phyloP scores from a whole-genome alignment of 1,140 invertebrate genomes.

The Diabrotica virgifera region DNA sequence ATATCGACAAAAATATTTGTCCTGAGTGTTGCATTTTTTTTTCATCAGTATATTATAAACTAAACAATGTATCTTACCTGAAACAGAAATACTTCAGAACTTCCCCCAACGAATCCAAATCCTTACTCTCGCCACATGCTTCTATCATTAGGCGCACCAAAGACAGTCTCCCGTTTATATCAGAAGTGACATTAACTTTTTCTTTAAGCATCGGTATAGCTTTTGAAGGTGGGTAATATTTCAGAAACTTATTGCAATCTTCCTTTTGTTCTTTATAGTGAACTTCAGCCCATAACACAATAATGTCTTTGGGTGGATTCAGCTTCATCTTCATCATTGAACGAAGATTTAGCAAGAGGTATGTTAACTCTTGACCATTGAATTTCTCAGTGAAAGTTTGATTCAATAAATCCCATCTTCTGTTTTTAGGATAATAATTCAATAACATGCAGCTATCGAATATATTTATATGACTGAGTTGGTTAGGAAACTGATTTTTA shows the following conservation, averaged over 20 bases:
- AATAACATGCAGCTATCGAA: not conserved
- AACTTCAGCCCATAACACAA: conserved; percentile 10
- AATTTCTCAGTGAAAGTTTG: conserved; percentile 2
- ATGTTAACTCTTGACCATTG: not conserved
- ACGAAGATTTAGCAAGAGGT: not conserved
- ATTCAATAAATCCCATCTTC: conserved; percentile 10
- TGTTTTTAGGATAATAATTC: conserved; percentile 8
- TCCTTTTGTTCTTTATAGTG: conserved; percentile 15
- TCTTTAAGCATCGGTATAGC: conserved; percentile 22
- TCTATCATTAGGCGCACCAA: conserved; percentile 12
- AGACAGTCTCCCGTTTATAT: conserved; percentile 11
- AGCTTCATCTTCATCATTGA: not conserved
- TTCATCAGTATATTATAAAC: too few species aligned
- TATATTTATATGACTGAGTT: not conserved
- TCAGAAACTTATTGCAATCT: conserved; percentile 10
- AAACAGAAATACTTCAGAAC: conserved; percentile 26
- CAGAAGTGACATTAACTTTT: conserved; percentile 22
- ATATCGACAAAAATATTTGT: too few species aligned
- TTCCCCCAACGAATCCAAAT: conserved; percentile 11
- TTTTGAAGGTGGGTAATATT: conserved; percentile 16
- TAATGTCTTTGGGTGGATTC: conserved; percentile 6
- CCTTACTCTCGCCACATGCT: conserved; percentile 15
- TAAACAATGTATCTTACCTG: not conserved
- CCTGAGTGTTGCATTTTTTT: too few species aligned
- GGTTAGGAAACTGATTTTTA: conserved; percentile 5